phyloP scores from a whole-genome alignment of 2,797 vertebrate species.

The Pipistrellus nathusii region DNA sequence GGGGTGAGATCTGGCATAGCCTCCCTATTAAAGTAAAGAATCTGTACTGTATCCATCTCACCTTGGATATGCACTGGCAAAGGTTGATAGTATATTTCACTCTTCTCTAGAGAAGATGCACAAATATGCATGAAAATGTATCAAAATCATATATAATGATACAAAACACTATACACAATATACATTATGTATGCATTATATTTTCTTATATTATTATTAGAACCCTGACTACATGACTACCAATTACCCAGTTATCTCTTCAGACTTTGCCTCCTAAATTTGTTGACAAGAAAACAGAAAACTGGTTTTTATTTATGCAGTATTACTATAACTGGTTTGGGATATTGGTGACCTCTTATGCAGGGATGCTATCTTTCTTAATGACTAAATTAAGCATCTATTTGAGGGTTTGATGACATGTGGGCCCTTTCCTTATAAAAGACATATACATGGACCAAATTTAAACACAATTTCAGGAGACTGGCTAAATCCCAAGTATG shows the following conservation, averaged over 20 bases:
- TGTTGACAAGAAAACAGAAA: neutral
- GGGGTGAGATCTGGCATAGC: fast-evolving
- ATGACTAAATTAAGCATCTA: neutral
- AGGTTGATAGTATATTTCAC: too few relatives aligned
- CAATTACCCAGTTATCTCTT: neutral
- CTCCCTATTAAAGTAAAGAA: neutral
- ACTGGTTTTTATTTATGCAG: neutral
- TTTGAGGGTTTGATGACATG: neutral
- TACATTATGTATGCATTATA: neutral
- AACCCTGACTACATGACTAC: neutral
- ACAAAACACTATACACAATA: fast-evolving
- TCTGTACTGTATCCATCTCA: fast-evolving
- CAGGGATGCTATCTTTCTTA: neutral
- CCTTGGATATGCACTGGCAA: neutral
- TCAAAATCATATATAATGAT: neutral
- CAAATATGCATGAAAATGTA: neutral
- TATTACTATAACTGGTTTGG: neutral
- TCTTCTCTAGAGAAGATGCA: neutral
- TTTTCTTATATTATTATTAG: neutral
- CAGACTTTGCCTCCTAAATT: neutral
- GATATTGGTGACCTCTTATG: neutral
- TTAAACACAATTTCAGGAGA: neutral
- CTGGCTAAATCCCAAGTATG: neutral
- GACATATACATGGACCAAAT: neutral
- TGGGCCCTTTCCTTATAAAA: neutral